These are phyloP conservation scores for Drosophila ercepeae DNA, from an alignment of 1,140 invertebrate genomes.

Conservation along the genomic window DNA sequence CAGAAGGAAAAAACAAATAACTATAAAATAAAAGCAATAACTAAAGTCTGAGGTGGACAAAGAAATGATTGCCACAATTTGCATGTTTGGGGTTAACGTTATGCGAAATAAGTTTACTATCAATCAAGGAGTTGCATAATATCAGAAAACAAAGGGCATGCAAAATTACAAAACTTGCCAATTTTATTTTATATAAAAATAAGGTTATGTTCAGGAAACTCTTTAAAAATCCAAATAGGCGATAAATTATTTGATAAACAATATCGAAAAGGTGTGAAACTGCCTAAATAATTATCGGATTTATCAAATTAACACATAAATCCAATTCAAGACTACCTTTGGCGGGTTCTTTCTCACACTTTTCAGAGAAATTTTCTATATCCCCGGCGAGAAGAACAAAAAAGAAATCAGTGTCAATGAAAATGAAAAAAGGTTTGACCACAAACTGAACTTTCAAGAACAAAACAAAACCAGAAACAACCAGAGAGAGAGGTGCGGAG, in stretches of 20 bases:
- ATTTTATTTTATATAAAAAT: neutral
- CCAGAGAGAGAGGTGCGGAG: conserved; percentile 12
- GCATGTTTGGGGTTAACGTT: conserved; percentile 47
- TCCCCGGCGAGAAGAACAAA: conserved; percentile 54
- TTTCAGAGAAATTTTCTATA: conserved; percentile 28
- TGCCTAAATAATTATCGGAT: neutral
- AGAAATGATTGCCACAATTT: conserved; percentile 58
- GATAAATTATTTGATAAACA: conserved; percentile 5
- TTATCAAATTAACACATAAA: conserved; percentile 4
- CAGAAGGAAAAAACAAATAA: conserved; percentile 19
- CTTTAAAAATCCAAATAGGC: neutral
- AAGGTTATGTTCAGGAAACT: neutral
- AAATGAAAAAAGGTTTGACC: conserved; percentile 70
- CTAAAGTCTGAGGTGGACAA: conserved; percentile 15
- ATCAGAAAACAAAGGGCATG: neutral
- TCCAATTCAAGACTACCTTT: conserved; percentile 12
- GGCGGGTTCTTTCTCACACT: conserved; percentile 34
- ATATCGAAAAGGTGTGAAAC: conserved; percentile 3
- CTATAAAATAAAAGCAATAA: conserved; percentile 39
- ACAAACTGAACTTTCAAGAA: conserved; percentile 60
- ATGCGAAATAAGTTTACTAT: conserved; percentile 42
- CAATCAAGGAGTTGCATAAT: conserved; percentile 52
- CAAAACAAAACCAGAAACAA: conserved; percentile 47
- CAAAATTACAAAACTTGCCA: neutral
- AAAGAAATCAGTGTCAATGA: conserved; percentile 77